Conservation (phyloP, 2,113 vertebrate species). For the Chunga burmeisteri region DNA sequence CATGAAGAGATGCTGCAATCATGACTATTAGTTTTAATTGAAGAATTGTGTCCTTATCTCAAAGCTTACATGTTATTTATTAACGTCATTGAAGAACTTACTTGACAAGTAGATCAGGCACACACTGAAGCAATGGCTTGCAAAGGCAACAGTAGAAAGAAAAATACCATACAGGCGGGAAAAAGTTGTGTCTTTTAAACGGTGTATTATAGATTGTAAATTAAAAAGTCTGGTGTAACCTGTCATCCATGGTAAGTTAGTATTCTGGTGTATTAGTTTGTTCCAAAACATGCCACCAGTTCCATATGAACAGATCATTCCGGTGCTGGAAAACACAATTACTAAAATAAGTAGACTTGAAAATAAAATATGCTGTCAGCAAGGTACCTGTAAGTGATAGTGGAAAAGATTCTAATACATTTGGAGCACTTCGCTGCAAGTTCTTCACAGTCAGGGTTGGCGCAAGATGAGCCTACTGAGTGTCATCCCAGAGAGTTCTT, state of each 20-base stretch:
- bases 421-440: not conserved
- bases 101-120: not conserved
- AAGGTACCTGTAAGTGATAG: not conserved
- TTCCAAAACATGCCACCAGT: not conserved
- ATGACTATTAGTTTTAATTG: not conserved
- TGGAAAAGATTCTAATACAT: not conserved
- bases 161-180: not conserved
- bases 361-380: not conserved
- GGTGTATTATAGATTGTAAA: not conserved
- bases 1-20: not conserved
- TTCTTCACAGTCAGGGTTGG: not conserved
- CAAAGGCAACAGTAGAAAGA: not conserved
- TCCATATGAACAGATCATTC: not conserved
- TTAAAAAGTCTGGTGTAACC: not conserved
- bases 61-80: conserved; percentile 9
- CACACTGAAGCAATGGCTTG: not conserved
- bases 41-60: conserved; percentile 1
- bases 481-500: not conserved
- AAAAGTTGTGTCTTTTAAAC: not conserved
- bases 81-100: not conserved
- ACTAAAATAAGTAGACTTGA: not conserved
- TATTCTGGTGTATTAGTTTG: not conserved
- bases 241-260: not conserved
- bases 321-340: not conserved
- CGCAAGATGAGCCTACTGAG: not conserved